Evolutionary conservation across 2,797 vertebrate species (phyloP), one percentile per base, ranked within the genome.

Genomic region (Dryobates pubescens): DNA sequence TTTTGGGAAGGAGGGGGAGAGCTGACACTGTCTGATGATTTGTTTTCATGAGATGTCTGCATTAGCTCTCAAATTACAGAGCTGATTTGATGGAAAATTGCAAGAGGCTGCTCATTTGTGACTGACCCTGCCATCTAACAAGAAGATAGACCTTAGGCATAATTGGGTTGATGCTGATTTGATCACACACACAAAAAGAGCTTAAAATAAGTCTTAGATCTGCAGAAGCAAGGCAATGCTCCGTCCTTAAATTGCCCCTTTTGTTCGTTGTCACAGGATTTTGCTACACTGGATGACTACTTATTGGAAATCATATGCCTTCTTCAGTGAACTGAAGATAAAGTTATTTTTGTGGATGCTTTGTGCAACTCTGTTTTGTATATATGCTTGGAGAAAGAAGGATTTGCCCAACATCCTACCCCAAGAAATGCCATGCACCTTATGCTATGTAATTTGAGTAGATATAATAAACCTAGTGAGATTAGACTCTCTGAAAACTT

Each of bases 141-240:
- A 96, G 94, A 92, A 93, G 85, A 93, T 90, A 96, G 96, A 90
- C 95, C 95, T 93, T 92, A 89, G 94, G 86, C 86, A 71, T 96
- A 97, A 97, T 97, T 97, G 96, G 95, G 92, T 94, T 96, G 96
- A 96, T 96, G 95, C 90, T 92, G 88, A 97, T 93, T 96, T 95
- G 95, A 96, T 97, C 79, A 9, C 67, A 12, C 76, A 32, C 56
- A 13, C 34, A 22, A 45, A 57, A 78, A 88, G 86, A 73, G 85
- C 92, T 95, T 94, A 92, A 93, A 96, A 76, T 86, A 96, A 87
- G 72, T 92, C 92, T 88, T 86, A 91, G 89, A 92, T 92, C 92
- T 85, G 87, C 67, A 93, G 92, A 73, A 76, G 70, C 88, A 89
- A 86, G 62, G 79, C 88, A 61, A 22, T 73, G 59, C 82, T 90